Percentiles rank a stretch among this genome's conserved stretches.
phyloP scores from a whole-genome alignment of 1,140 invertebrate species.

The Cyrtorhinus lividipennis region DNA sequence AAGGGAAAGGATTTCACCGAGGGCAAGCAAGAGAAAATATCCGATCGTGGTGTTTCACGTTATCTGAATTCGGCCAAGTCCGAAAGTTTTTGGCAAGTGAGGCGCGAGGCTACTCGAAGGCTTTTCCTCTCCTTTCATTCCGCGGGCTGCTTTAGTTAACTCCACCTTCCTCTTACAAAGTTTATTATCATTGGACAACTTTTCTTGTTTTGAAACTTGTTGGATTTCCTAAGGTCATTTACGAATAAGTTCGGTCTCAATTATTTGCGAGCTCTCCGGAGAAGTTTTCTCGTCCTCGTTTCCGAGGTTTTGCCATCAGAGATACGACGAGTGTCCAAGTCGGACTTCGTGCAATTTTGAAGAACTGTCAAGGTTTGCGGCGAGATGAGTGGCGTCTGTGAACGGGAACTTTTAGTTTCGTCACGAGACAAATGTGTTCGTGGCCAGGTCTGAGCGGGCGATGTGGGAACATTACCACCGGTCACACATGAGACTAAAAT shows the following conservation, averaged over 20 bases:
- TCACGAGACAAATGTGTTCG: no score
- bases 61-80: background rate
- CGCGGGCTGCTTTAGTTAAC: background rate
- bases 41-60: background rate
- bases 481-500: no score
- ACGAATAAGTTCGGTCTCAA: background rate
- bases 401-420: no score
- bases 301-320: no score
- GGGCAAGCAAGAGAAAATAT: background rate
- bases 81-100: background rate
- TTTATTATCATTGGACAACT: background rate
- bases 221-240: background rate
- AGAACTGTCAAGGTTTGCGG: no score
- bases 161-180: background rate
- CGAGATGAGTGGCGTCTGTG: no score
- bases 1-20: no score
- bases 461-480: no score
- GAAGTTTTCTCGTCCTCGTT: background rate
- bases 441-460: no score
- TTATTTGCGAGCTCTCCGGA: background rate
- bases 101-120: background rate
- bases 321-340: no score
- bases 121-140: background rate
- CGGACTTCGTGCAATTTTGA: no score
- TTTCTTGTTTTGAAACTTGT: background rate